Conservation (phyloP, 1,140 invertebrate genomes). For the Conus betulinus region DNA sequence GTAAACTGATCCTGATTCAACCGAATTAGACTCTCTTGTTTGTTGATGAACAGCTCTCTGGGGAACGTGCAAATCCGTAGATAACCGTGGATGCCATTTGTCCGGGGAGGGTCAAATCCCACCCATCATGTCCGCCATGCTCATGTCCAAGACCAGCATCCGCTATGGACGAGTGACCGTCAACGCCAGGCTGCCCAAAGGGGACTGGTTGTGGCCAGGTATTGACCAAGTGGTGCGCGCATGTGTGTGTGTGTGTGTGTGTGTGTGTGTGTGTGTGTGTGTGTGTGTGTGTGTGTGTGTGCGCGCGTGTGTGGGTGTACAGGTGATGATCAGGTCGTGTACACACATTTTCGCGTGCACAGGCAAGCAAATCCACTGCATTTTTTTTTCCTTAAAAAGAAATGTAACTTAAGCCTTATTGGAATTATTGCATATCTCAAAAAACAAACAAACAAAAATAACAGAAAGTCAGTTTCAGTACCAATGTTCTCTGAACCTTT, state of each 20-base stretch:
- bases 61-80: not conserved
- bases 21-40: not conserved
- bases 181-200: conserved; percentile 83
- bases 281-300: conserved; percentile 1
- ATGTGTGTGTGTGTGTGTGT: not conserved
- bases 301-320: no score
- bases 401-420: no score
- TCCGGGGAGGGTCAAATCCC: conserved; percentile 17
- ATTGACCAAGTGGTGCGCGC: conserved; percentile 12
- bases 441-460: no score
- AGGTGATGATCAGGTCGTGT: no score
- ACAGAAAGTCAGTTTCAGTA: no score
- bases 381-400: no score
- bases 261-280: conserved; percentile 8
- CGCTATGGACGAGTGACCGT: conserved; percentile 84
- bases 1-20: not conserved
- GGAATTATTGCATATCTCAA: no score
- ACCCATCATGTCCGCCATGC: conserved; percentile 78
- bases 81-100: not conserved
- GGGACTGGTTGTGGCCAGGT: conserved; percentile 88
- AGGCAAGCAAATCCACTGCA: no score
- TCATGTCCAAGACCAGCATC: conserved; percentile 82
- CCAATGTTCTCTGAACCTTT: no score
- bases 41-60: not conserved
- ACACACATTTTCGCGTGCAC: no score